Conservation (phyloP, 2,113 vertebrate genomes). For the Sapajus apella region DNA sequence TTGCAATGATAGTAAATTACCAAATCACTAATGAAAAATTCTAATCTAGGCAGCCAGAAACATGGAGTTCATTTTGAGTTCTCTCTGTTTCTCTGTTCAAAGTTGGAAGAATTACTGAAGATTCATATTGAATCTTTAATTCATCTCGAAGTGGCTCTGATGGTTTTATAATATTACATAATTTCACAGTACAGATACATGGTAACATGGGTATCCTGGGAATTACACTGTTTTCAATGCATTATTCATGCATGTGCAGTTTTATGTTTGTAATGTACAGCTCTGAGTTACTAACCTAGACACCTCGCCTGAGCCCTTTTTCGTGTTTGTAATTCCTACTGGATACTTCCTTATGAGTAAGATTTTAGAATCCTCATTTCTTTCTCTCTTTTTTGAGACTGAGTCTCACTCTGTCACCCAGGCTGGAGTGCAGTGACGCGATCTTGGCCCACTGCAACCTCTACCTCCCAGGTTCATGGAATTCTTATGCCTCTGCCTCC, state of each 20-base stretch:
- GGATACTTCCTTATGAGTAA: background rate
- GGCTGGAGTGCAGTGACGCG: too few relatives aligned
- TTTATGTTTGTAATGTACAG: background rate
- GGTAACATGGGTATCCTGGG: background rate
- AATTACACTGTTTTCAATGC: background rate
- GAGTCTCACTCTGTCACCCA: too few relatives aligned
- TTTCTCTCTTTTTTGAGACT: too few relatives aligned
- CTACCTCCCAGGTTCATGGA: too few relatives aligned
- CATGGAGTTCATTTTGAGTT: background rate
- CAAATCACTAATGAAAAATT: background rate
- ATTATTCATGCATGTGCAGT: background rate
- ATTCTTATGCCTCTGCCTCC: too few relatives aligned
- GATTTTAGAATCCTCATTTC: background rate
- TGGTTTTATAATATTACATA: slow-evolving; percentile 21
- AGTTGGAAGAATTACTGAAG: slow-evolving; percentile 20
- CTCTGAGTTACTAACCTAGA: background rate
- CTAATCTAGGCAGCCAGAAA: background rate
- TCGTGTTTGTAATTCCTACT: background rate
- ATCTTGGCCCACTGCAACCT: too few relatives aligned
- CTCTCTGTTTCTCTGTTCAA: slow-evolving; percentile 2
- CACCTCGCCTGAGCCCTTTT: background rate
- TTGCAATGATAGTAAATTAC: background rate
- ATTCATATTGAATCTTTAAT: background rate
- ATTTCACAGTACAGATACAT: slow-evolving; percentile 2
- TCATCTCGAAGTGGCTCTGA: background rate